Percentiles rank a stretch among this genome's conserved stretches.
phyloP scores from a whole-genome alignment of 2,797 vertebrate species.

The Centroberyx gerrardi region DNA sequence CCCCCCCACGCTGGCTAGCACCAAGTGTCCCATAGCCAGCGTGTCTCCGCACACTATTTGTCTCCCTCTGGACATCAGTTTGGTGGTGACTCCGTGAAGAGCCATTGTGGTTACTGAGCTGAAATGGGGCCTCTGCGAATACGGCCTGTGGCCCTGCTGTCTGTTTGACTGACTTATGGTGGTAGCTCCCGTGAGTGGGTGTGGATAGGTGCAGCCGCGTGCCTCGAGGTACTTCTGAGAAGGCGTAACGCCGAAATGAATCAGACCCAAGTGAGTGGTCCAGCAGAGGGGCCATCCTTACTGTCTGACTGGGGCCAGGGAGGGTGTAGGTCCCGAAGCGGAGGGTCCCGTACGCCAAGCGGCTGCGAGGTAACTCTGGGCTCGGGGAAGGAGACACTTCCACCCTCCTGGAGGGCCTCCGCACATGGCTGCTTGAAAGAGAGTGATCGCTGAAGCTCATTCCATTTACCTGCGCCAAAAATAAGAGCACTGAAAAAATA shows the following conservation, averaged over 20 bases:
- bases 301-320: conserved; percentile 28
- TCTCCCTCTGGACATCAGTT: conserved; percentile 9
- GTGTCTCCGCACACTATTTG: not conserved
- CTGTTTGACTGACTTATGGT: conserved; percentile 9
- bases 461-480: conserved; percentile 52
- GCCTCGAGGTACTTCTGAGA: conserved; percentile 48
- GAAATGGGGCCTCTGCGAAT: conserved; percentile 23
- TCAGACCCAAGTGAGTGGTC: conserved; percentile 1
- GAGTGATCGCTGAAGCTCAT: not conserved
- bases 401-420: conserved; percentile 58
- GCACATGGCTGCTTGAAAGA: conserved; percentile 9
- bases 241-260: conserved; percentile 31
- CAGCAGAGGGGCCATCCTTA: not conserved
- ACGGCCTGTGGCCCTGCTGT: not conserved
- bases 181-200: not conserved
- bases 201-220: not conserved
- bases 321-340: conserved; percentile 46
- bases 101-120: conserved; percentile 4
- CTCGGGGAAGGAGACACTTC: conserved; percentile 64
- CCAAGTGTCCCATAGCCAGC: not conserved
- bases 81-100: conserved; percentile 10
- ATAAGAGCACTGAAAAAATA: conserved; percentile 12
- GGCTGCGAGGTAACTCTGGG: conserved; percentile 17
- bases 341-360: conserved; percentile 13
- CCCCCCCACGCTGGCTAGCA: not conserved